These are phyloP conservation scores for Drosophila nigromelanica DNA, from an alignment of 1,140 invertebrate species.

Conservation along the genomic window DNA sequence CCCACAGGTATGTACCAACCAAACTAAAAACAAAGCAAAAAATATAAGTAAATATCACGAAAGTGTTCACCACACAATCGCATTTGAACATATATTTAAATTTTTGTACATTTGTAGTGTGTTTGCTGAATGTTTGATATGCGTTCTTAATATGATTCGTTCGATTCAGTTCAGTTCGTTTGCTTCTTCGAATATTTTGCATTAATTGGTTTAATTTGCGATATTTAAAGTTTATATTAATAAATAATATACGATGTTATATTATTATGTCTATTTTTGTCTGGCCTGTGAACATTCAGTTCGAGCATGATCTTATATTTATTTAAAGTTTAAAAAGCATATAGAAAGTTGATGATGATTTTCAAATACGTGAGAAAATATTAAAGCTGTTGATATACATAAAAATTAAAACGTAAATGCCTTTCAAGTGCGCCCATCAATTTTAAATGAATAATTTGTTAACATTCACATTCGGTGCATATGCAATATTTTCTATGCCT, in stretches of 20 bases:
- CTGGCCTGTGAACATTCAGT: background rate
- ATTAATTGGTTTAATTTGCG: conserved; percentile 29
- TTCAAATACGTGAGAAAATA: background rate
- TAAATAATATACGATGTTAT: background rate
- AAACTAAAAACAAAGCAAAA: conserved; percentile 14
- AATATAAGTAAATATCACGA: conserved; percentile 5
- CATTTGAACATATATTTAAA: conserved; percentile 15
- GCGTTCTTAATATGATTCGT: conserved; percentile 49
- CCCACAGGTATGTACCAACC: conserved; percentile 78
- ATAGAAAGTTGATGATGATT: background rate
- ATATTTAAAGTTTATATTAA: conserved; percentile 20
- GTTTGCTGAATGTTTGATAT: conserved; percentile 71
- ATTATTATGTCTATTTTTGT: background rate
- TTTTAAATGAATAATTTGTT: background rate
- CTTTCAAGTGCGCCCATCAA: too few species aligned
- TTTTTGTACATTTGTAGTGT: conserved; percentile 53
- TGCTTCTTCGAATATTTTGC: conserved; percentile 45
- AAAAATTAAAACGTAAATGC: background rate
- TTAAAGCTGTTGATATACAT: background rate
- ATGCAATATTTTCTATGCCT: background rate
- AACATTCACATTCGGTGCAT: background rate
- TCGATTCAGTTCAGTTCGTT: conserved; percentile 3
- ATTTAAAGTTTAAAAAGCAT: background rate
- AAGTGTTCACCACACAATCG: conserved; percentile 19
- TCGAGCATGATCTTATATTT: background rate